phyloP scores from a whole-genome alignment of 2,113 vertebrate species.

The Hippoglossus stenolepis region DNA sequence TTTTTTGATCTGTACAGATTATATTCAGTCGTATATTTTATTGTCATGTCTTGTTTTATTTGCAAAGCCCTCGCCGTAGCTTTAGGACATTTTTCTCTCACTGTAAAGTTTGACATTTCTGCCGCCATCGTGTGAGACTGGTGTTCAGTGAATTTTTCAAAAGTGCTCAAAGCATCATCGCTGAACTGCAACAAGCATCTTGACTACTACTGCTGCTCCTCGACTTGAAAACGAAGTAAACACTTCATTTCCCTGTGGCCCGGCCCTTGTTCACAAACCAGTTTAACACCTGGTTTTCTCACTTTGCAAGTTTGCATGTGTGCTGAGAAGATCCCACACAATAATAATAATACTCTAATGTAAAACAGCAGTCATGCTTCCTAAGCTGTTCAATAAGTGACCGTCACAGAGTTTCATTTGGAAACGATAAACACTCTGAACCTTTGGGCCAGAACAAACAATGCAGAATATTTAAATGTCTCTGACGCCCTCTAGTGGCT shows the following conservation, averaged over 20 bases:
- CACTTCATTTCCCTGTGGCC: slow-evolving; percentile 22
- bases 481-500: slow-evolving; percentile 49
- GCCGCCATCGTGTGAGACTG: slow-evolving; percentile 38
- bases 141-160: slow-evolving; percentile 28
- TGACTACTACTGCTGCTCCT: slow-evolving; percentile 74
- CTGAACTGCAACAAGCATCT: slow-evolving; percentile 59
- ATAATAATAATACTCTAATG: background rate
- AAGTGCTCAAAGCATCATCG: slow-evolving; percentile 57
- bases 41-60: slow-evolving; percentile 30
- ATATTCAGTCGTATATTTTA: slow-evolving; percentile 72
- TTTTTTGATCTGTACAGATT: slow-evolving; percentile 70
- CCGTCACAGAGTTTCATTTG: background rate
- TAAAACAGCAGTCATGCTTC: slow-evolving; percentile 1
- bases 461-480: background rate
- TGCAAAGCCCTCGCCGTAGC: slow-evolving; percentile 48
- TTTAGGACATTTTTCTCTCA: slow-evolving; percentile 58
- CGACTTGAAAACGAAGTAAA: slow-evolving; percentile 60
- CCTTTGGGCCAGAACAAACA: background rate
- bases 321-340: background rate
- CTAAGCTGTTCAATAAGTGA: background rate
- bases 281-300: background rate
- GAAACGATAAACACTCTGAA: background rate
- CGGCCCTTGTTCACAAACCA: background rate
- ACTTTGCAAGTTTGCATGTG: background rate
- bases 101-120: slow-evolving; percentile 51